Conservation (phyloP, 2,113 vertebrate species). For the Psilopogon haemacephalus region DNA sequence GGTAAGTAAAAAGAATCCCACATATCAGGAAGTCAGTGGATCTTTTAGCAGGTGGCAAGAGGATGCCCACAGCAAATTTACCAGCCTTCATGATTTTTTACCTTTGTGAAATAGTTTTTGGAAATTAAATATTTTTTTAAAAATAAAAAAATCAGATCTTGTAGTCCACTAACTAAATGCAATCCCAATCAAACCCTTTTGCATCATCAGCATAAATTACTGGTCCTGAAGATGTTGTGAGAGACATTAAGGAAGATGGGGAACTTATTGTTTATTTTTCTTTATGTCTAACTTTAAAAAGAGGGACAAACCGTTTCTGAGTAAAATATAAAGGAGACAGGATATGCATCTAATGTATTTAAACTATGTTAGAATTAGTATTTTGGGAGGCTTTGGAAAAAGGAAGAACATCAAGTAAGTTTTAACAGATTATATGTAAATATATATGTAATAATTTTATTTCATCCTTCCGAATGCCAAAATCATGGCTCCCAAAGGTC, state of each 20-base stretch:
- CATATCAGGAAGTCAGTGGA: conserved; percentile 58
- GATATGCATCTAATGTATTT: not conserved
- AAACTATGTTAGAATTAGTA: not conserved
- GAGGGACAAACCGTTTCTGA: not conserved
- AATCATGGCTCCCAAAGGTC: conserved; percentile 5
- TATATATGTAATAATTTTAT: not conserved
- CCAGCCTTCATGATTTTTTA: conserved; percentile 46
- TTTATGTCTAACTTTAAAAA: not conserved
- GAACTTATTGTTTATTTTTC: not conserved
- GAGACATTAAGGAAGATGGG: not conserved
- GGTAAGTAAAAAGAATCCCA: conserved; percentile 57
- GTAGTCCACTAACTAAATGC: not conserved
- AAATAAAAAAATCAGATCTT: not conserved
- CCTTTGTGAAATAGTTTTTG: conserved; percentile 73
- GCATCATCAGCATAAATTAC: conserved; percentile 6
- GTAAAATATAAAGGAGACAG: not conserved
- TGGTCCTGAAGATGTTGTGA: not conserved
- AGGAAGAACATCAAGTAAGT: conserved; percentile 13
- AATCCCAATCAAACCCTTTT: not conserved
- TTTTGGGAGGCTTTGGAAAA: conserved; percentile 18
- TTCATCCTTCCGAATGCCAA: conserved; percentile 40
- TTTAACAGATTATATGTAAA: conserved; percentile 24
- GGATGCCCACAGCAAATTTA: conserved; percentile 35
- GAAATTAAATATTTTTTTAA: conserved; percentile 49
- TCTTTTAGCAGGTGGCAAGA: conserved; percentile 49